phyloP scores from a whole-genome alignment of 2,113 vertebrate species.

The Antechinus stuartii region DNA sequence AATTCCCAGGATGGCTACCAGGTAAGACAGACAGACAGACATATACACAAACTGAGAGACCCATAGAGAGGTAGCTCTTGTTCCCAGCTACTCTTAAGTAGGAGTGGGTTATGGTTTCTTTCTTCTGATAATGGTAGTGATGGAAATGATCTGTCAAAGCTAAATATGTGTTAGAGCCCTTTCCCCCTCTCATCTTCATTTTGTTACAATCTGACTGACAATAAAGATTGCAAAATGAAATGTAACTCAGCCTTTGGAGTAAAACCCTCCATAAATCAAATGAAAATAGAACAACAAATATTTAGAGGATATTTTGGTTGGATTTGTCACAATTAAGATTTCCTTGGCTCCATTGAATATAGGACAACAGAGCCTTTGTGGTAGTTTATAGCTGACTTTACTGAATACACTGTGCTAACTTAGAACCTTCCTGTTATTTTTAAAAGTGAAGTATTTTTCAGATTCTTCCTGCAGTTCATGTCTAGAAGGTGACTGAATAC shows the following conservation, averaged over 20 bases:
- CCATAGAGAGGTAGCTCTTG: not conserved
- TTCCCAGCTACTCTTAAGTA: not conserved
- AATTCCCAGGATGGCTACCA: not conserved
- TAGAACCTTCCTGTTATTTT: constrained; percentile 37
- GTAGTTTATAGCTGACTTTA: constrained; percentile 7
- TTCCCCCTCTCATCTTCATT: not conserved
- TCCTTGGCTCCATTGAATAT: not conserved
- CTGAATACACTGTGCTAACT: not conserved
- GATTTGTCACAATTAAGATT: not conserved
- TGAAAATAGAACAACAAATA: not conserved
- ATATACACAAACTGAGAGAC: not conserved
- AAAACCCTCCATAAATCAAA: not conserved
- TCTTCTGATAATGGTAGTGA: not conserved
- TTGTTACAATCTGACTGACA: not conserved
- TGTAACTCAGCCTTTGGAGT: not conserved
- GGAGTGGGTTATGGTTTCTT: not conserved
- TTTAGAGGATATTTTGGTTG: constrained; percentile 10
- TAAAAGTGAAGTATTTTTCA: constrained; percentile 32
- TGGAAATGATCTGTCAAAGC: not conserved
- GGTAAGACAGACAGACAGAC: not conserved
- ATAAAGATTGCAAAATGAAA: not conserved
- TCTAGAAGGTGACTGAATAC: not conserved
- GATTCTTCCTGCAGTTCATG: not conserved
- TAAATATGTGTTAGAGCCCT: not conserved
- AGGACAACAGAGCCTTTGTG: constrained; percentile 50